phyloP scores from a whole-genome alignment of 2,797 vertebrate genomes.

The Alosa sapidissima region DNA sequence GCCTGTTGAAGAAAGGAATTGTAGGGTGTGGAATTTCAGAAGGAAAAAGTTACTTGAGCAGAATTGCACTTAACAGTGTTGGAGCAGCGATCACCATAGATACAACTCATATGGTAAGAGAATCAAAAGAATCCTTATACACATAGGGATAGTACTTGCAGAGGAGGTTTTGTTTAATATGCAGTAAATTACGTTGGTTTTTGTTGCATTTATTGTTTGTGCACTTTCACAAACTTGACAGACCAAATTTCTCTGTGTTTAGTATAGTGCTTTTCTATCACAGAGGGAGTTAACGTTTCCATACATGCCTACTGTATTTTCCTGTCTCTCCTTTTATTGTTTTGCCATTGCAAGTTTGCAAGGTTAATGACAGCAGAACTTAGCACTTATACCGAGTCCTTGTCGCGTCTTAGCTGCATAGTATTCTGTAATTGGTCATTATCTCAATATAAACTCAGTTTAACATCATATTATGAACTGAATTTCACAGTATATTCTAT shows the following conservation, averaged over 20 bases:
- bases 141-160: slow-evolving; percentile 6
- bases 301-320: not conserved
- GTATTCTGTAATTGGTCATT: slow-evolving; percentile 10
- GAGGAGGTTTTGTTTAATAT: slow-evolving; percentile 17
- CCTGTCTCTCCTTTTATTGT: not conserved
- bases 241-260: not conserved
- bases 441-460: slow-evolving; percentile 19
- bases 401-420: slow-evolving; percentile 4
- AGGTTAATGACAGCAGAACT: not conserved
- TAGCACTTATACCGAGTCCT: slow-evolving; percentile 1
- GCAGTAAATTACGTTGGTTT: not conserved
- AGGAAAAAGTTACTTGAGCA: slow-evolving; percentile 45
- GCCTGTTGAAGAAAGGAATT: slow-evolving; percentile 28
- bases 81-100: slow-evolving; percentile 24
- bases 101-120: slow-evolving; percentile 7
- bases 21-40: slow-evolving; percentile 35
- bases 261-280: not conserved
- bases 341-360: not conserved
- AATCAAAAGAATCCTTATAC: slow-evolving; percentile 1
- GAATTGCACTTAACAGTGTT: slow-evolving; percentile 51
- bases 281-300: not conserved
- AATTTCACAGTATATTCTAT: slow-evolving; percentile 7
- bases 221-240: not conserved
- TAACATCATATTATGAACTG: not conserved
- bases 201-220: not conserved